Evolutionary conservation across 1,140 invertebrate species (phyloP).

Genomic region (Antheraea pernyi): DNA sequence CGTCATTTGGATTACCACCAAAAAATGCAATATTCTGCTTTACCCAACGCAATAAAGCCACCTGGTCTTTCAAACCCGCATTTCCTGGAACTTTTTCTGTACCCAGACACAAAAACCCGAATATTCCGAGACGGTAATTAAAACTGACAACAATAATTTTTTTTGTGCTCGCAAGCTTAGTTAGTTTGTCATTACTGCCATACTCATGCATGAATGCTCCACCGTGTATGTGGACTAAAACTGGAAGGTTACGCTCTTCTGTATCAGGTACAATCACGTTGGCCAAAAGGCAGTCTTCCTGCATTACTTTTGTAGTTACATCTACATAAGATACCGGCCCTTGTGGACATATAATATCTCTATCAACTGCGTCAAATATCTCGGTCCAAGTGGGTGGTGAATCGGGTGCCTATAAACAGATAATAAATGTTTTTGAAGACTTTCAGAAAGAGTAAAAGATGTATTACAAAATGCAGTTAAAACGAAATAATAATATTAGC

Average conservation of each 20-base stretch:
- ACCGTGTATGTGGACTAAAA: slow-evolving; percentile 27
- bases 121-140: too few species aligned
- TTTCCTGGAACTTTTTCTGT: too few species aligned
- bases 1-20: too few species aligned
- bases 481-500: too few species aligned
- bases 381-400: slow-evolving; percentile 36
- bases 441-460: too few species aligned
- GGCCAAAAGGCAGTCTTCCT: slow-evolving; percentile 24
- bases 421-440: too few species aligned
- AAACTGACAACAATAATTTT: slow-evolving; percentile 30
- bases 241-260: slow-evolving; percentile 21
- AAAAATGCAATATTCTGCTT: too few species aligned
- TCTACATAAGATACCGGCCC: neutral
- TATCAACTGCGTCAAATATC: slow-evolving; percentile 34
- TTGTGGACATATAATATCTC: slow-evolving; percentile 37
- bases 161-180: slow-evolving; percentile 32
- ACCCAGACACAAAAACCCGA: too few species aligned
- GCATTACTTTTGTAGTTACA: neutral
- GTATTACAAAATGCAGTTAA: too few species aligned
- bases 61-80: too few species aligned
- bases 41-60: too few species aligned
- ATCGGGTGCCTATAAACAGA: slow-evolving; percentile 33
- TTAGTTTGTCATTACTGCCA: slow-evolving; percentile 28
- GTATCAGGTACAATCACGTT: slow-evolving; percentile 25
- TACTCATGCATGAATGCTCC: slow-evolving; percentile 24